Evolutionary conservation across 53 echinoderm and acorn worm species (phyloP).

Genomic region (Zoroaster sp.): DNA sequence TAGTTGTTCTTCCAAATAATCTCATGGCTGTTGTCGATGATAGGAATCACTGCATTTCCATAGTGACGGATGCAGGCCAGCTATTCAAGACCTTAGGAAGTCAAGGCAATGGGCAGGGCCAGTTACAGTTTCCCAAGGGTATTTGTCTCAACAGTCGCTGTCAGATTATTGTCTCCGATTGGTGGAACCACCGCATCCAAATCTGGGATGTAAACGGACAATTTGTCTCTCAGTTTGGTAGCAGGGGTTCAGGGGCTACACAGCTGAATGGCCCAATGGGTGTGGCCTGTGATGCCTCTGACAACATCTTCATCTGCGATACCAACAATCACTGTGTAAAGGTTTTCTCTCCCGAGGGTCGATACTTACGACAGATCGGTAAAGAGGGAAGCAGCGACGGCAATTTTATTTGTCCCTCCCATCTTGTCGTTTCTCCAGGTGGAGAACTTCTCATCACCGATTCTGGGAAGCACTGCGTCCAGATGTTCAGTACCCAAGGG

Average conservation of each 20-base stretch:
- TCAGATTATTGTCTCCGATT: conserved; percentile 82
- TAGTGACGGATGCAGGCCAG: conserved; percentile 80
- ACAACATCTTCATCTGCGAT: conserved; percentile 92
- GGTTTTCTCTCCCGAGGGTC: conserved; percentile 73
- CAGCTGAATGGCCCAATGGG: conserved; percentile 81
- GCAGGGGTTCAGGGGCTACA: conserved; percentile 48
- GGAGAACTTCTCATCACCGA: conserved; percentile 90
- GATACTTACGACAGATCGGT: conserved; percentile 79
- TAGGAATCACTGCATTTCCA: conserved; percentile 75
- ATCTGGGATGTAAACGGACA: conserved; percentile 82
- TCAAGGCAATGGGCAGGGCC: conserved; percentile 75
- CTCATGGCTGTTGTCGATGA: conserved; percentile 87
- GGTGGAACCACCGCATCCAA: conserved; percentile 88
- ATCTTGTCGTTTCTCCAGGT: conserved; percentile 73
- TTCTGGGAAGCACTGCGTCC: conserved; percentile 86
- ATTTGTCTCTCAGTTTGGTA: conserved; percentile 83
- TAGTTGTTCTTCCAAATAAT: conserved; percentile 70
- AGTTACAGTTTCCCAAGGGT: conserved; percentile 84
- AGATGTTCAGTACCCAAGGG: conserved; percentile 87
- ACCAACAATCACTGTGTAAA: conserved; percentile 87
- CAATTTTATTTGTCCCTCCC: conserved; percentile 77
- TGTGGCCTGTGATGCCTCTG: conserved; percentile 72
- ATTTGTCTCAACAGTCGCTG: conserved; percentile 74
- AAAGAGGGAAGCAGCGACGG: conserved; percentile 80
- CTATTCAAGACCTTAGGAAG: conserved; percentile 75